Base-by-base conservation (phyloP, 2,888 invertebrate species). In the Troides helena region DNA sequence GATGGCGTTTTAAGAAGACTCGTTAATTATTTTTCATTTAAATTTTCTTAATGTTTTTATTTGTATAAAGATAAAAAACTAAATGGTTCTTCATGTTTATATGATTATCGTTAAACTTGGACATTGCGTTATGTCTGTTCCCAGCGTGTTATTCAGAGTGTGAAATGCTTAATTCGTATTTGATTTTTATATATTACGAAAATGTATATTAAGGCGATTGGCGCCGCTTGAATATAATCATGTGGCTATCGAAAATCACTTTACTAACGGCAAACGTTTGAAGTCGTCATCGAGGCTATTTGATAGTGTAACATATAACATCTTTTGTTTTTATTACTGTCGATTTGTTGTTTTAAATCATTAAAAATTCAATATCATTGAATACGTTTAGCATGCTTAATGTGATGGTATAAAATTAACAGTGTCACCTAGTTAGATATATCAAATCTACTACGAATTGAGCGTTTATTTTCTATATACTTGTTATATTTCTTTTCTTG, bases 201-300 rank as follows among this genome's bases (percentile, higher is more conserved):
- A 36, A 62, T 50, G 25, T 62, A 8, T 6, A 62, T 50, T 30
- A 64, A 36, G 60, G 36, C 46, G 53, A 57, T 65, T 61, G 60
- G 65, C 43, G 64, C 64, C 60, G 25, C 23, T 60, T 60, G 60
- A 60, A 60, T 65, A 61, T 63, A 65, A 60, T 65, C 46, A 60
- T 23, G 60, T 46, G 43, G 60, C 50, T 57, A 69, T 65, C 57
- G 64, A 43, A 69, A 65, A 65, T 62, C 57, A 58, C 65, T 69
- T 69, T 65, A 65, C 65, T 58, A 59, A 30, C 62, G 67, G 67
- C 67, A 58, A n/a, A 25, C 67, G 67, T 62, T 68, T 62, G 63
- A 68, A 63, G 62, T 63, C 43, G 25, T 50, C 50, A 63, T 59
- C 68, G 58, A 58, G 62, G 57, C 50, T 58, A 36, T 62, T 50